Evolutionary conservation across 2,113 vertebrate genomes (phyloP), one percentile per base, ranked within the genome.

Genomic region (Osmerus mordax): DNA sequence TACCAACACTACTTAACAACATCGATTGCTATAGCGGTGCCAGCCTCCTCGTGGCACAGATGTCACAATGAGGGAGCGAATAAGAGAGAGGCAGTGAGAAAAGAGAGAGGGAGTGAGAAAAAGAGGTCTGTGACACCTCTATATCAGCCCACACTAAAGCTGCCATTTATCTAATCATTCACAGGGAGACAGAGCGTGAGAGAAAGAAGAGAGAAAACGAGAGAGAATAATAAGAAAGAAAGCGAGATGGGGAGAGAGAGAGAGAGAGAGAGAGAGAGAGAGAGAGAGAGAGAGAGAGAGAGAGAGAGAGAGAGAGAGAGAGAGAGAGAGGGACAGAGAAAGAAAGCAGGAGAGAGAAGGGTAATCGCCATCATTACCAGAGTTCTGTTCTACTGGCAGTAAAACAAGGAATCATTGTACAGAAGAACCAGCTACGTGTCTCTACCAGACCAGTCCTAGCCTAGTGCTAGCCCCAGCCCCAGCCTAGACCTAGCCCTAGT

Each of bases 151-250:
- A 90, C 88, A 88, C 87, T 84, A 90, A 87, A 90, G 87, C 88
- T 90, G 89, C 84, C 86, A 84, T 87, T 91, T 91, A 91, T 90
- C 85, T 88, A 89, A 88, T 86, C 84, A 59, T 87, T 86, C 76
- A 64, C 81, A 64, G 25, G 41, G 41, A 47, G 41, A 47, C 4
- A 47, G 41, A 8, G 41, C 5, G 41, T 8, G 41, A 47, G 41
- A 36, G 32, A 28, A 13, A 15, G 15, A 19, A 28, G 59, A 61
- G 21, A 61, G 21, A 28, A 25, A 62, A 25, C 41, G 2, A 2
- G 8, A 11, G 41, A 47, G 41, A 47, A 47, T 47, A 29, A 23
- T 5, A 25, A 62, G 60, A 28, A 4, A 15, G 59, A 28, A 0
- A 61, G 3, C 28, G 59, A 32, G 0, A 4, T 12, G 5, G 12